Evolutionary conservation across 1,140 invertebrate species (phyloP), one percentile per base, ranked within the genome.

Genomic region (Diorhabda sublineata): DNA sequence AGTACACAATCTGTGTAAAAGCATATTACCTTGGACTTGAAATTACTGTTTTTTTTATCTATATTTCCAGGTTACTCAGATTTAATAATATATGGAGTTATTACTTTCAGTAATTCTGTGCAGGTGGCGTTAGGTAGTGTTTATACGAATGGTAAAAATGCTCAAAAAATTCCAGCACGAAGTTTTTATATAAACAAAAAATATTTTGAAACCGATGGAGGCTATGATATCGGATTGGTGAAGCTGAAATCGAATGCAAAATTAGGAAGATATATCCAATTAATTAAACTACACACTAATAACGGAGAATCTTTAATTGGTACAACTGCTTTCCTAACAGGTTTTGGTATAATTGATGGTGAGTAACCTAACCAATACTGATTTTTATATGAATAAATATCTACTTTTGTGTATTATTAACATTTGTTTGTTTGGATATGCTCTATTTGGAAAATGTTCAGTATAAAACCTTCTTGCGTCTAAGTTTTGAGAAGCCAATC

Each of bases 281-380:
- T 76, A 6, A 71, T 80, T 26, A 65, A 64, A 52, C 58, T 81
- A 41, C 78, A 80, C 58, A 67, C 52, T 2, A 75, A 78, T 61
- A 76, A 75, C 11, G 71, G 66, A 9, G 78, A 81, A 69, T 61
- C 66, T 44, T 61, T 81, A 7, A 61, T 78, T 7, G 76, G 75
- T 3, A 71, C 71, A 64, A 77, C 69, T 2, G 78, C 73, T 6
- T 81, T 72, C 69, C 60, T 81, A 42, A 81, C 78, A 5, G 79
- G 79, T 45, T 78, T 81, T 67, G 79, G 79, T 5, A 76, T 79
- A 45, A 77, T 76, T n/a, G 76, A 81, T 69, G 79, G 79, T 79
- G 73, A 72, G 26, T 26, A 26, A 26, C 26, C 26, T 26, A 26
- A 26, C 26, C 26, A 26, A 26, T 1, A 26, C 26, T 26, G 26